Evolutionary conservation across 2,113 vertebrate species (phyloP), one percentile per base, ranked within the genome.

Genomic region (Osmerus eperlanus): DNA sequence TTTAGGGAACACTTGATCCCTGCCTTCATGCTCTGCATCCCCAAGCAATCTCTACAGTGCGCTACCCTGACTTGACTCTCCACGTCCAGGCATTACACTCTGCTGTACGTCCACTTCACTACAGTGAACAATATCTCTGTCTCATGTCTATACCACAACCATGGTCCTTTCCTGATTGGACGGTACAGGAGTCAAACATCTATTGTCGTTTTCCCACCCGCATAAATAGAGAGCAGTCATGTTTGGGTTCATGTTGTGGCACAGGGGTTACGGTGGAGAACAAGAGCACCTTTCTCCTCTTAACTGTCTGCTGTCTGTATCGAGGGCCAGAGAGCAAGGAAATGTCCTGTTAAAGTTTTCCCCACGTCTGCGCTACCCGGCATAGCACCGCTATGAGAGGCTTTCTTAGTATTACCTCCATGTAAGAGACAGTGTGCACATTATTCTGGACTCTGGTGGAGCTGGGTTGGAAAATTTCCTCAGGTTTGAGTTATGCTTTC

Each of bases 401-500:
- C 81, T 83, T 77, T 68, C 79, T 79, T 76, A 84, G 73, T 62
- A 61, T 79, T 70, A 84, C 75, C 78, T 81, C 72, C 14, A 21
- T 72, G 75, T 70, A 78, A 71, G 64, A 85, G 76, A 91, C 86
- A 90, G 78, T 82, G 75, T 29, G 64, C 74, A 75, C 82, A 83
- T 89, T 90, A 90, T 90, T 78, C 75, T 16, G 68, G 71, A 73
- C 67, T 60, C 79, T 75, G 67, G 67, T 78, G 70, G 81, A 80
- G 78, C 77, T 73, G 36, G 75, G 79, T 67, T 85, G 91, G 87
- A 91, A 90, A 86, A 71, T 80, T 84, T 80, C 56, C 56, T 84
- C 81, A 75, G 76, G 80, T 87, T 80, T 77, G 81, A 85, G 81
- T 78, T 52, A 74, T 91, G 90, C 87, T 90, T 92, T 85, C 83